Base-by-base conservation (phyloP, 2,888 invertebrate species). In the Cephus rjabovi region DNA sequence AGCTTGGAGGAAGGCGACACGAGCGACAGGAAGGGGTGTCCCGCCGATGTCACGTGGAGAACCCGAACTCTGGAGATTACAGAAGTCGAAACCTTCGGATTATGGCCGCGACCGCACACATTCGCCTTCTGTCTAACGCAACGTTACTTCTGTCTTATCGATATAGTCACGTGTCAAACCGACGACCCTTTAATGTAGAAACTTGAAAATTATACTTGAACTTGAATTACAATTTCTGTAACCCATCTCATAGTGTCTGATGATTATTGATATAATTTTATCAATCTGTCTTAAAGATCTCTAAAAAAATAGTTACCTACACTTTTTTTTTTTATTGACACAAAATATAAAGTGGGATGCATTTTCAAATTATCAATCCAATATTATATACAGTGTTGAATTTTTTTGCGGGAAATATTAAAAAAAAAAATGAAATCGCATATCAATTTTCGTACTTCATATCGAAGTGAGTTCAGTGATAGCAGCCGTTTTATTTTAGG, bases 1-100 rank as follows among this genome's bases (percentile, higher is more conserved):
- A 87, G 87, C 87, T 80, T 80, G 83, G 82, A 82, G 81, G 79
- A 79, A 79, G 81, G 81, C 79, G 79, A 81, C 79, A 23, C 56
- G 56, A 56, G 56, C 76, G 81, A 80, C 75, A 75, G 77, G 78
- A 79, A 68, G 77, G 82, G 82, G 78, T 80, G 82, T 79, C 83
- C 81, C 56, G 56, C 56, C 82, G 84, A 82, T 85, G 87, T 88
- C 86, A 85, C 87, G 83, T 84, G 85, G 85, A 86, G 85, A 89
- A 87, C 82, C 86, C 85, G 79, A 73, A 82, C 79, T 80, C 77
- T 71, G 75, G 75, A 83, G 83, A 81, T 85, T 82, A 83, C 82
- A 80, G 82, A 83, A 84, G 83, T 84, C 83, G 79, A 82, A 83
- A 81, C 80, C 80, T 79, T 79, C 80, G 79, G 78, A 83, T 82